Evolutionary conservation across 37 sponge, comb jelly and placozoan species (phyloP).

Genomic region (Lycopodina hypogea): DNA sequence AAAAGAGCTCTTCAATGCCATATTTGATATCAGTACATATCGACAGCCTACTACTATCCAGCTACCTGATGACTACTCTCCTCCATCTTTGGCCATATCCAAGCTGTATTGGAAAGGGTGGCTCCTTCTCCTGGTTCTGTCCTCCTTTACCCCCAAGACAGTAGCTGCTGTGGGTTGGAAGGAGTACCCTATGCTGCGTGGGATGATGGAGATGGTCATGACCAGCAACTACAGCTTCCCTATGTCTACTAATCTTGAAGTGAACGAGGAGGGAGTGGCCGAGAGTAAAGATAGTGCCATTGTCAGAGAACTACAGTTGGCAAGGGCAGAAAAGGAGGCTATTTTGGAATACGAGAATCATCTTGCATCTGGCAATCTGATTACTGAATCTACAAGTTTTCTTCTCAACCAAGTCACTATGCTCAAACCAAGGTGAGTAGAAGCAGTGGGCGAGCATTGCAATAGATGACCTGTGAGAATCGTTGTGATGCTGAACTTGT

Average conservation of each 20-base stretch:
- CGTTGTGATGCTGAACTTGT: too few relatives aligned
- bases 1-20: constrained; percentile 64
- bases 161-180: constrained; percentile 80
- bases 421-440: constrained; percentile 65
- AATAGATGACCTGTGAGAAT: not conserved
- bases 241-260: constrained; percentile 47
- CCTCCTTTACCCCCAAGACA: constrained; percentile 87
- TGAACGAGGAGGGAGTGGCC: constrained; percentile 29
- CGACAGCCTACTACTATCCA: constrained; percentile 65
- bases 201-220: constrained; percentile 98
- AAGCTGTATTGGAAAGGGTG: constrained; percentile 98
- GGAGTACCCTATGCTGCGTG: constrained; percentile 80
- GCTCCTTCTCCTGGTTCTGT: constrained; percentile 80
- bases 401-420: constrained; percentile 87
- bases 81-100: constrained; percentile 78
- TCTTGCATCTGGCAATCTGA: constrained; percentile 66
- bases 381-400: constrained; percentile 87
- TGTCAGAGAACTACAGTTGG: constrained; percentile 49
- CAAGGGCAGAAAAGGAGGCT: constrained; percentile 67
- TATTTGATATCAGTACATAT: constrained; percentile 77
- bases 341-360: constrained; percentile 89
- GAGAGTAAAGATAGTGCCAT: constrained; percentile 52
- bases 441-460: not conserved
- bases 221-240: constrained; percentile 84
- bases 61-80: constrained; percentile 82